phyloP scores from a whole-genome alignment of 2,113 vertebrate species.

The Noctilio leporinus region DNA sequence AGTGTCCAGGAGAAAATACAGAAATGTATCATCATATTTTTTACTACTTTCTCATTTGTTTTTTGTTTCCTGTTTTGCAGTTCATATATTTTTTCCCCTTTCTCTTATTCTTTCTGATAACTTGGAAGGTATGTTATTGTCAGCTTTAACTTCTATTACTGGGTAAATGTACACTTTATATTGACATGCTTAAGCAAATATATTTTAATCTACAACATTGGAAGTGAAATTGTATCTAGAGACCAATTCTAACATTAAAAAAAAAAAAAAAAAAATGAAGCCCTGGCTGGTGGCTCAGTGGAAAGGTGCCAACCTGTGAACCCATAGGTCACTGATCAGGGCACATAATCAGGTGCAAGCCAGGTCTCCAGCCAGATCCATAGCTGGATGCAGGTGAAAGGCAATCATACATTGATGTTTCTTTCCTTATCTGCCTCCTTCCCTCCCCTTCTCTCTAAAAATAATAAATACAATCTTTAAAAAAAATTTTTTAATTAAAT shows the following conservation, averaged over 20 bases:
- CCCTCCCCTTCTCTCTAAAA: no score
- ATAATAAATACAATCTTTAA: no score
- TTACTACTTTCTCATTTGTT: not conserved
- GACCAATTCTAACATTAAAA: not conserved
- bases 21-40: not conserved
- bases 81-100: not conserved
- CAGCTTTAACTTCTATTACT: not conserved
- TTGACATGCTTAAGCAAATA: not conserved
- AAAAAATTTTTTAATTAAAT: no score
- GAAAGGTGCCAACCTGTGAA: no score
- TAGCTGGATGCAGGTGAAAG: no score
- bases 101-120: not conserved
- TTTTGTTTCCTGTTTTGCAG: not conserved
- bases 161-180: not conserved
- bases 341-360: no score
- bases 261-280: no score
- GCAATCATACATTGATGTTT: no score
- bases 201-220: not conserved
- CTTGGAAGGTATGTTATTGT: not conserved
- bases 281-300: no score
- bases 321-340: no score
- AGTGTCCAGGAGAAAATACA: not conserved
- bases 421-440: no score
- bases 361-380: no score
- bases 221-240: not conserved